phyloP scores from a whole-genome alignment of 2,797 vertebrate genomes.

The Tachyglossus aculeatus region DNA sequence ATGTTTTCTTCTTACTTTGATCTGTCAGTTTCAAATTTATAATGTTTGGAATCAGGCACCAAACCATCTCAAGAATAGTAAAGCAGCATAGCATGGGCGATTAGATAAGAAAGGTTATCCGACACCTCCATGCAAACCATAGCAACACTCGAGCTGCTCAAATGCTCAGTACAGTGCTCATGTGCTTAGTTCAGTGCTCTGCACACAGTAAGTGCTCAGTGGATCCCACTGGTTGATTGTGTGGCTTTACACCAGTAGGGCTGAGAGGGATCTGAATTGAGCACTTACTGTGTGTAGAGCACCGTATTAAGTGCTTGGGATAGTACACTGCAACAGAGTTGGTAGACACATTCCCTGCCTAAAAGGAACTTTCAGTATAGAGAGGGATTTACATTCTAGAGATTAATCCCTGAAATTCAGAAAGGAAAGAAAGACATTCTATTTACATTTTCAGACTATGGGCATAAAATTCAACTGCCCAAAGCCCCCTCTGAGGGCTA shows the following conservation, averaged over 20 bases:
- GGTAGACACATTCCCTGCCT: no score
- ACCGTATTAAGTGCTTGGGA: no score
- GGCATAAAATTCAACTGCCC: not conserved
- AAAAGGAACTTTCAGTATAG: no score
- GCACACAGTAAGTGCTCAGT: no score
- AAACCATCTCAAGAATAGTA: slow-evolving; percentile 52
- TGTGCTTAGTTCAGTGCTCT: no score
- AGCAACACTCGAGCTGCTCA: slow-evolving; percentile 42
- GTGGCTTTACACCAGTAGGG: slow-evolving; percentile 7
- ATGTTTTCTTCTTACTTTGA: slow-evolving; percentile 57
- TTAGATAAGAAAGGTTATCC: slow-evolving; percentile 57
- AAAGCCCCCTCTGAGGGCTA: not conserved
- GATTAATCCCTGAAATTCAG: slow-evolving; percentile 38
- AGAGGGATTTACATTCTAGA: no score
- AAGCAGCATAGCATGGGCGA: slow-evolving; percentile 54
- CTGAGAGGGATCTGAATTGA: slow-evolving; percentile 12
- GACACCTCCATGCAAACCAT: slow-evolving; percentile 15
- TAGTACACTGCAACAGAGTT: no score
- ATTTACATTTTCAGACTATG: not conserved
- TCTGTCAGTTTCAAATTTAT: slow-evolving; percentile 45
- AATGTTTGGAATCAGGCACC: slow-evolving; percentile 46
- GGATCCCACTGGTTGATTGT: no score
- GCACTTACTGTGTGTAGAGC: no score
- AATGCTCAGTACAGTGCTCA: no score
- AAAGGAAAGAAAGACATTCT: not conserved